phyloP scores from a whole-genome alignment of 1,140 invertebrate genomes.

The Frieseomelitta varia region DNA sequence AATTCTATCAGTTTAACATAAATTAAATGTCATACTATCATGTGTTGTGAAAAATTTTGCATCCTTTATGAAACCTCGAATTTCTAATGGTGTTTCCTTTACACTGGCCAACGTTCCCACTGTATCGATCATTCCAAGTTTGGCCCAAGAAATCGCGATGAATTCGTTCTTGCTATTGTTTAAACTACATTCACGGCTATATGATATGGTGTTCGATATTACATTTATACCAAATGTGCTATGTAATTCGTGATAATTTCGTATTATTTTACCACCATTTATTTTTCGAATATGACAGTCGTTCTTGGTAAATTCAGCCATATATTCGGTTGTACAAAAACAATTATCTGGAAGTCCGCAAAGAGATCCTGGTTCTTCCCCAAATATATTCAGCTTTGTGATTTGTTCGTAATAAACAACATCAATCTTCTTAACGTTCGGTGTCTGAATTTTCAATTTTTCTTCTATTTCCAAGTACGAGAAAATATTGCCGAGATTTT shows the following conservation, averaged over 20 bases:
- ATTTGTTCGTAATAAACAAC: slow-evolving; percentile 30
- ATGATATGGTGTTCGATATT: slow-evolving; percentile 55
- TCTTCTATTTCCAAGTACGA: slow-evolving; percentile 65
- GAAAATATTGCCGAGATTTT: slow-evolving; percentile 52
- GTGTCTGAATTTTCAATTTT: slow-evolving; percentile 43
- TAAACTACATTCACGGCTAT: slow-evolving; percentile 46
- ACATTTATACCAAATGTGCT: slow-evolving; percentile 56
- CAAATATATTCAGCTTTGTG: slow-evolving; percentile 61
- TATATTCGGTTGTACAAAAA: slow-evolving; percentile 64
- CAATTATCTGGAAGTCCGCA: slow-evolving; percentile 70
- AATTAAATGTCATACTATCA: slow-evolving; percentile 50
- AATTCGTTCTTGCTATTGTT: slow-evolving; percentile 40
- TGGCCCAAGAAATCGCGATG: slow-evolving; percentile 60
- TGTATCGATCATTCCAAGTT: neutral
- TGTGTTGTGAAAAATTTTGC: slow-evolving; percentile 52
- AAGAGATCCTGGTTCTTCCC: slow-evolving; percentile 48
- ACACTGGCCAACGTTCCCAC: slow-evolving; percentile 3
- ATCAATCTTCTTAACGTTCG: slow-evolving; percentile 51
- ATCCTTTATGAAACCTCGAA: slow-evolving; percentile 66
- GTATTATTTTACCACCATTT: slow-evolving; percentile 36
- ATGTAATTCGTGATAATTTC: slow-evolving; percentile 60
- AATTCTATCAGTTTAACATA: neutral
- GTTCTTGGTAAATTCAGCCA: slow-evolving; percentile 48
- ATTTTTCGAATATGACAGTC: slow-evolving; percentile 28
- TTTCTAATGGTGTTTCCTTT: neutral